Base-by-base conservation (phyloP, 92 coral and sea anemone genomes). In the Paramuricea clavata region DNA sequence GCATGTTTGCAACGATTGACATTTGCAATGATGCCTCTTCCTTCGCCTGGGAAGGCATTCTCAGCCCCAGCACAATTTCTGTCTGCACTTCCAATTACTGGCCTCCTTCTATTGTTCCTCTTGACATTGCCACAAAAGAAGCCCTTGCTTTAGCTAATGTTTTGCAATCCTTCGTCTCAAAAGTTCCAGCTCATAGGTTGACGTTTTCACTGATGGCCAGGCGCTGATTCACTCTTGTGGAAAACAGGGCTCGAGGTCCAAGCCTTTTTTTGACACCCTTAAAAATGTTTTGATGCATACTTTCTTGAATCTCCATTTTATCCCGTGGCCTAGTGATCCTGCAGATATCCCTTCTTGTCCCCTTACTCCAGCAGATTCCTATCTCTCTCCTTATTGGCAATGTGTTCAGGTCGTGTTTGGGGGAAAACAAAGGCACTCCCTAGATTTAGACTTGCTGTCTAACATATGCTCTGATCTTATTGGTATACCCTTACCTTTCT, bases 341-440 rank as follows among this genome's bases (percentile, higher is more conserved):
- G 70, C 49, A 3, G 70, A 78, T n/a, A 2, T 39, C 69, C 83
- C 83, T 78, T 57, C 83, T 22, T 19, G 83, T 2, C 42, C 25
- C 69, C 83, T 78, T 15, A 30, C 83, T 42, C 15, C 0, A 30
- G 28, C 25, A 1, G 72, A 78, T 25, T 36, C 42, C 8, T 36
- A 3, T 47, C 27, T 12, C 32, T 49, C 61, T 41, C 49, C 65
- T 22, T 75, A 50, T 16, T 75, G 81, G 60, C 56, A 2, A 30
- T 27, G 7, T 32, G 59, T 8, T 36, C 65, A n/a, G 42, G 4
- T 2, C 4, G 4, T 36, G 8, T 36, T 36, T 36, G 42, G 42
- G 8, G 42, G 42, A 3, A 8, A 3, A 36, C 42, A 36, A 36
- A 8, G 8, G 3, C 42, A 36, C 42, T 36, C 42, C 42, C 4